These are phyloP conservation scores for Rhynchonycteris naso DNA, from an alignment of 2,797 vertebrate genomes.

Conservation along the genomic window DNA sequence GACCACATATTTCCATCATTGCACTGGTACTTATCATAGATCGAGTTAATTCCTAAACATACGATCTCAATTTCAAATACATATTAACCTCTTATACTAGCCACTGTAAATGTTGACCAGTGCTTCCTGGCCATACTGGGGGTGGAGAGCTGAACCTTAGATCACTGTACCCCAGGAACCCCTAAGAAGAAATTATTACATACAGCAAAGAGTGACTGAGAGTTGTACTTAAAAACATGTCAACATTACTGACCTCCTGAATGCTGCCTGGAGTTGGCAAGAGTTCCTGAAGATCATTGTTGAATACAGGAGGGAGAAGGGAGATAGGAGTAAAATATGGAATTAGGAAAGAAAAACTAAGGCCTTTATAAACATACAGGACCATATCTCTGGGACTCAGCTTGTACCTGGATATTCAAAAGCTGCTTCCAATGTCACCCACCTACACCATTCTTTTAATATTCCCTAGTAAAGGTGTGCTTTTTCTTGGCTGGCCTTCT, in stretches of 20 bases:
- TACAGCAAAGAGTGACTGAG: not conserved
- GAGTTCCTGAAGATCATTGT: not conserved
- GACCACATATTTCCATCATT: not conserved
- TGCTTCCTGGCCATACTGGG: not conserved
- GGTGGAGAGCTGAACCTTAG: not conserved
- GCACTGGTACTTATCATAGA: not conserved
- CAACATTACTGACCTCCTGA: not conserved
- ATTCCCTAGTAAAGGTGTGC: not conserved
- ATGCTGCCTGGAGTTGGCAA: not conserved
- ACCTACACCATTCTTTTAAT: not conserved
- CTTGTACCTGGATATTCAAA: constrained; percentile 7
- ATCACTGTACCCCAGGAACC: not conserved
- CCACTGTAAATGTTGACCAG: not conserved
- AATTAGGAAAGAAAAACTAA: not conserved
- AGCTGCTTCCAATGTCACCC: not conserved
- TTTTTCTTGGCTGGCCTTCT: constrained; percentile 18
- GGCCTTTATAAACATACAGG: not conserved
- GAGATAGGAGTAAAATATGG: not conserved
- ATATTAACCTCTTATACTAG: not conserved
- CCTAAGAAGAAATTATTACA: not conserved
- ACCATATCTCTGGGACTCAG: not conserved
- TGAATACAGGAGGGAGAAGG: not conserved
- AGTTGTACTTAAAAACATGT: not conserved
- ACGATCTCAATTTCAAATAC: not conserved
- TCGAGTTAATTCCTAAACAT: constrained; percentile 1